Percentiles rank a stretch among this genome's conserved stretches.
Evolutionary conservation across 2,113 vertebrate genomes (phyloP).

Genomic region (Anas platyrhynchos): DNA sequence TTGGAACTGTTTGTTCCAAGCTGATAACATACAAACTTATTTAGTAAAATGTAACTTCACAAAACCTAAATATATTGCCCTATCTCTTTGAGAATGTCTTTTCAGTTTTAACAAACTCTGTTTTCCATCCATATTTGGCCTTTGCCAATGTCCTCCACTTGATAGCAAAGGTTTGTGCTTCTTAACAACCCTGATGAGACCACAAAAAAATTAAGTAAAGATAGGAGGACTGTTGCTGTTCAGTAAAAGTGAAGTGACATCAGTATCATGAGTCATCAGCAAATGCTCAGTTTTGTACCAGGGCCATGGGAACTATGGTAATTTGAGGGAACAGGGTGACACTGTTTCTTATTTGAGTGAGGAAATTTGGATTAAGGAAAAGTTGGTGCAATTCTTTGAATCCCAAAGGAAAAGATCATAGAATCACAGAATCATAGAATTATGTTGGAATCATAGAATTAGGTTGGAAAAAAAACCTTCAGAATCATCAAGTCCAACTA

Average conservation of each 20-base stretch:
- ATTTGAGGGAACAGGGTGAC: not conserved
- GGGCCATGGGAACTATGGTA: not conserved
- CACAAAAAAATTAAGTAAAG: not conserved
- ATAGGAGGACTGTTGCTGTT: not conserved
- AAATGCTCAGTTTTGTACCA: not conserved
- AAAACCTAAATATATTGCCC: not conserved
- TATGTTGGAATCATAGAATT: not conserved
- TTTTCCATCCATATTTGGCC: not conserved
- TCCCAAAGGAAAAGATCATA: not conserved
- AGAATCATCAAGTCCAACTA: not conserved
- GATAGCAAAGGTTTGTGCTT: not conserved
- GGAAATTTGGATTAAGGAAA: not conserved
- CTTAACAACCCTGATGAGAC: not conserved
- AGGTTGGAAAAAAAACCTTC: not conserved
- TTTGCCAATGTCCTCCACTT: not conserved
- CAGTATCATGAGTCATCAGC: not conserved
- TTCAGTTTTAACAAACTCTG: not conserved
- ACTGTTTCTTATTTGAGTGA: not conserved
- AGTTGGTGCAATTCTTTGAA: not conserved
- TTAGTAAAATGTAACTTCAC: not conserved
- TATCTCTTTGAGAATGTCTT: not conserved
- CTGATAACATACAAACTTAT: not conserved
- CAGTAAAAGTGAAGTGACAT: not conserved
- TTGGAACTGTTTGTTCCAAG: not conserved
- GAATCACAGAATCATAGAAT: not conserved